These are phyloP conservation scores for Proterorhinus semilunaris DNA, from an alignment of 2,113 vertebrate genomes.

Conservation along the genomic window DNA sequence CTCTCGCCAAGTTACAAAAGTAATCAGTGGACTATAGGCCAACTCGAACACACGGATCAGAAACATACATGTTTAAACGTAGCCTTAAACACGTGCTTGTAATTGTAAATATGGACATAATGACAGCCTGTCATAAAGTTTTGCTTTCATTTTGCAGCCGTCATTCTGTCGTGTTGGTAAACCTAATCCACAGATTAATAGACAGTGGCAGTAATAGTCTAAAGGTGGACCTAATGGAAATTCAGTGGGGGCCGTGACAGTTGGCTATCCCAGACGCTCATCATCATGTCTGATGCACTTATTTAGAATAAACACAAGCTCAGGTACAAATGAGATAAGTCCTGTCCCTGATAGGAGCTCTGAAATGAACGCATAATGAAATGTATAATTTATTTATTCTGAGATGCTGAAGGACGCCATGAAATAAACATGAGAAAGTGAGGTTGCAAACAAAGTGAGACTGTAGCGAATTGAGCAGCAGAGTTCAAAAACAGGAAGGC, in stretches of 20 bases:
- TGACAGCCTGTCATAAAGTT: not conserved
- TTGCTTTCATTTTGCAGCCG: conserved; percentile 5
- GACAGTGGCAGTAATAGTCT: conserved; percentile 24
- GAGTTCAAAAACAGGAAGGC: not conserved
- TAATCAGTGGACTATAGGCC: conserved; percentile 1
- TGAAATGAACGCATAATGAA: conserved; percentile 71
- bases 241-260: conserved; percentile 53
- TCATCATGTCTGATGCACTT: conserved; percentile 62
- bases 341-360: conserved; percentile 66
- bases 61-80: not conserved
- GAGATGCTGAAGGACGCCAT: conserved; percentile 62
- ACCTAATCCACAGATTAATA: conserved; percentile 46
- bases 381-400: conserved; percentile 76
- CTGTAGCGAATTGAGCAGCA: conserved; percentile 24
- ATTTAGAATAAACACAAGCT: conserved; percentile 69
- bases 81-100: not conserved
- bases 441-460: conserved; percentile 15
- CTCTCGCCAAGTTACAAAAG: conserved; percentile 5
- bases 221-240: conserved; percentile 49
- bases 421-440: conserved; percentile 72
- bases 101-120: conserved; percentile 12
- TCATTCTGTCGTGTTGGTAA: conserved; percentile 12
- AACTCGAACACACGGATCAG: not conserved
- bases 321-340: conserved; percentile 61
- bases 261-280: conserved; percentile 47